Conservation (phyloP, 2,888 invertebrate genomes). For the Pilophorus perplexus region DNA sequence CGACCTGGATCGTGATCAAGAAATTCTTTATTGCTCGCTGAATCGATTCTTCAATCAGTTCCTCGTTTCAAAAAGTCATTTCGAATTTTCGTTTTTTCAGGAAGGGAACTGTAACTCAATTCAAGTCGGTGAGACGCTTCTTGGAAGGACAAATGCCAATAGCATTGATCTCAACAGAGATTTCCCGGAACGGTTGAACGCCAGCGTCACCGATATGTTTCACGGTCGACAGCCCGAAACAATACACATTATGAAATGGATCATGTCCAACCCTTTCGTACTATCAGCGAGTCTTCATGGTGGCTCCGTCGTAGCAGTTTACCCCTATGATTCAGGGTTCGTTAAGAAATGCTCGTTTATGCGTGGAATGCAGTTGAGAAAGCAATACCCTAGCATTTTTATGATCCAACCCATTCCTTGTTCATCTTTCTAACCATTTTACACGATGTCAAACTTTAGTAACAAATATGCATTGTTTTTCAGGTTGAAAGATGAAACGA, state of each 20-base stretch:
- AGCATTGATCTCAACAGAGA: constrained; percentile 83
- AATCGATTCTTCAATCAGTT: no score
- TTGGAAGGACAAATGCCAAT: constrained; percentile 79
- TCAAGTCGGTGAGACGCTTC: constrained; percentile 40
- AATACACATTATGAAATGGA: constrained; percentile 83
- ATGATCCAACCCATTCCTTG: not conserved
- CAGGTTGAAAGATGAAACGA: constrained; percentile 50
- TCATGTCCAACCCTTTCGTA: constrained; percentile 81
- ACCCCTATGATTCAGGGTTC: constrained; percentile 87
- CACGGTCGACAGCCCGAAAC: constrained; percentile 80
- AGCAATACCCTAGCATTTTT: not conserved
- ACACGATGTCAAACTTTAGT: no score
- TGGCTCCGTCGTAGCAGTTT: constrained; percentile 96
- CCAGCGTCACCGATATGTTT: constrained; percentile 55
- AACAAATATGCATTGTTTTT: no score
- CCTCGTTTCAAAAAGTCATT: no score
- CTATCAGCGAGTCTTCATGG: constrained; percentile 93
- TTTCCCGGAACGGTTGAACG: constrained; percentile 83
- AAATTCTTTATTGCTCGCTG: no score
- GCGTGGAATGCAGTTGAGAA: not conserved
- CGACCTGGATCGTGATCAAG: no score
- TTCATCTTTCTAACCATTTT: constrained; percentile 5
- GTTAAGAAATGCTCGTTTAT: no score
- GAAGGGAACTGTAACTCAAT: constrained; percentile 41
- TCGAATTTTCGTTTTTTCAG: no score